These are phyloP conservation scores for Plodia interpunctella DNA, from an alignment of 1,140 invertebrate genomes.

Conservation along the genomic window DNA sequence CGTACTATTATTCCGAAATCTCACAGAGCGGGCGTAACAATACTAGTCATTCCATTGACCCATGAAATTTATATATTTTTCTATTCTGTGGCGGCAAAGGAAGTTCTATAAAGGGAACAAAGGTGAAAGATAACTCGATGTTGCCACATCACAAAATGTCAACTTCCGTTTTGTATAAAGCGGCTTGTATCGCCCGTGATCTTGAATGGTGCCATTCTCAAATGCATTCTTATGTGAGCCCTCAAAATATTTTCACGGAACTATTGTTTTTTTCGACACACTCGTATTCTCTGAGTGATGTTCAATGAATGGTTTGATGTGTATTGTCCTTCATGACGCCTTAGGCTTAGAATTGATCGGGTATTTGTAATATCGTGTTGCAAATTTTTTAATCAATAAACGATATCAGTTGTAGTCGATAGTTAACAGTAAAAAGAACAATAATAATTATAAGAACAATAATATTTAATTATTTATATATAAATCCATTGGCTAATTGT, in stretches of 20 bases:
- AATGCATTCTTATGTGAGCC: conserved; percentile 33
- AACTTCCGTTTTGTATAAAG: conserved; percentile 55
- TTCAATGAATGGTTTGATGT: conserved; percentile 15
- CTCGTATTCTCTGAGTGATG: conserved; percentile 5
- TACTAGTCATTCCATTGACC: not conserved
- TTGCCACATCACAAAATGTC: conserved; percentile 43
- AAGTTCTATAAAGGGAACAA: conserved; percentile 53
- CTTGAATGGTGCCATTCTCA: conserved; percentile 44
- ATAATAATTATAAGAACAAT: too few species aligned
- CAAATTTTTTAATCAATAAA: too few species aligned
- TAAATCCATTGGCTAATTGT: too few species aligned
- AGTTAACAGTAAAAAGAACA: too few species aligned
- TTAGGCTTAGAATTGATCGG: too few species aligned
- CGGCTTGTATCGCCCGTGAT: conserved; percentile 25
- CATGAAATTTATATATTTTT: conserved; percentile 5
- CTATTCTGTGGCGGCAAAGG: conserved; percentile 24
- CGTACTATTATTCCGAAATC: not conserved
- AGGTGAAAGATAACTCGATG: conserved; percentile 37
- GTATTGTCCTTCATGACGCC: not conserved
- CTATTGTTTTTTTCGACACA: conserved; percentile 26
- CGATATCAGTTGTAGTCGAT: too few species aligned
- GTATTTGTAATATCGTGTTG: too few species aligned
- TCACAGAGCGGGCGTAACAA: not conserved
- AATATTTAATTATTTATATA: too few species aligned
- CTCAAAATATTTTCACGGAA: conserved; percentile 49